phyloP scores from a whole-genome alignment of 2,797 vertebrate species.

The Danio jaintianensis region DNA sequence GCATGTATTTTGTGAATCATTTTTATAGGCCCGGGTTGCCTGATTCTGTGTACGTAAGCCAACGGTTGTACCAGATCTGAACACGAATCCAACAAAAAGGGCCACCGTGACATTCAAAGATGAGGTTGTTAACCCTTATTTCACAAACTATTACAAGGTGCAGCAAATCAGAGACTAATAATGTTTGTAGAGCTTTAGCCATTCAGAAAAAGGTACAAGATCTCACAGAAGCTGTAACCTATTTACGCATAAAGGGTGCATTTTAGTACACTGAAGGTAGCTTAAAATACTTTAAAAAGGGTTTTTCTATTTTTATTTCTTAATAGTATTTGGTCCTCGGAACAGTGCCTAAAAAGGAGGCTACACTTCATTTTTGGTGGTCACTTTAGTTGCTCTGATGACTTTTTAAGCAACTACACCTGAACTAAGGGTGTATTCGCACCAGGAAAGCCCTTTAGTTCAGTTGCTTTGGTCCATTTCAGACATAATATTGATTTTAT shows the following conservation, averaged over 20 bases:
- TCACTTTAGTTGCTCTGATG: too few relatives aligned
- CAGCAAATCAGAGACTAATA: constrained; percentile 55
- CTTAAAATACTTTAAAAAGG: neutral
- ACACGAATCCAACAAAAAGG: constrained; percentile 59
- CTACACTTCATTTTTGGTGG: too few relatives aligned
- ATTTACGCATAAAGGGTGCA: neutral
- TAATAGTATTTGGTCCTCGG: neutral
- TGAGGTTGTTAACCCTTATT: constrained; percentile 58
- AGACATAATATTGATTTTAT: too few relatives aligned
- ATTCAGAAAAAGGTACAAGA: neutral
- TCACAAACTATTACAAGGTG: constrained; percentile 48
- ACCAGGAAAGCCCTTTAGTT: too few relatives aligned
- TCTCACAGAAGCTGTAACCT: neutral
- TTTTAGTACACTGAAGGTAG: neutral
- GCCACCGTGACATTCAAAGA: constrained; percentile 62
- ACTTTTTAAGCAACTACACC: too few relatives aligned
- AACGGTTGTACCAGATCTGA: constrained; percentile 64
- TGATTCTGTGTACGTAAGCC: constrained; percentile 65
- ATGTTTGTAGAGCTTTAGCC: constrained; percentile 28
- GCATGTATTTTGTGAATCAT: constrained; percentile 72
- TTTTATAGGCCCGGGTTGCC: constrained; percentile 71
- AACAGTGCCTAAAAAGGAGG: constrained; percentile 1
- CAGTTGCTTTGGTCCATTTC: too few relatives aligned
- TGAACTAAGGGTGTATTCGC: too few relatives aligned
- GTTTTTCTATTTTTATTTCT: neutral